Evolutionary conservation across 2,113 vertebrate species (phyloP).

Genomic region (Gymnogyps californianus): DNA sequence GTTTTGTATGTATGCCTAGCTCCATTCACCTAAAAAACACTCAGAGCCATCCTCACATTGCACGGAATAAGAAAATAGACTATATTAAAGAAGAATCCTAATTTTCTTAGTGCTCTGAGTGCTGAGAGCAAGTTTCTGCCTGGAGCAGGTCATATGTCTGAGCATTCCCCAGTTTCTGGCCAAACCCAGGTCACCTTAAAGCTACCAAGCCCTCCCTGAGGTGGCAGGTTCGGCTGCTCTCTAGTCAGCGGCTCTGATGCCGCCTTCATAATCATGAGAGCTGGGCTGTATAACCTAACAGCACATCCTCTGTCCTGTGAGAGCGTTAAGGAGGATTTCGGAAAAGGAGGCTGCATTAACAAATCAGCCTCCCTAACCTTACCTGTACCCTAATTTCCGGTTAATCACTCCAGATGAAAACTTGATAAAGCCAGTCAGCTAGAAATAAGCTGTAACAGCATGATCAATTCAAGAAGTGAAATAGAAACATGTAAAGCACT

Average conservation of each 20-base stretch:
- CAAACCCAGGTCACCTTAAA: neutral
- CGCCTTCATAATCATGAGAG: fast-evolving
- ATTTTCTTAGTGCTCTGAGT: neutral
- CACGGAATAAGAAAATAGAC: neutral
- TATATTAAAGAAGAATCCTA: neutral
- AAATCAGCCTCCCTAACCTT: neutral
- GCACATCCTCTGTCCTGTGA: neutral
- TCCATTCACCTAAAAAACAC: neutral
- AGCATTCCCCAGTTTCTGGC: neutral
- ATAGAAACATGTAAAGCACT: neutral
- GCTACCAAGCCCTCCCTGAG: neutral
- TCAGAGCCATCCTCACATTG: neutral
- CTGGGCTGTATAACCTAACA: neutral
- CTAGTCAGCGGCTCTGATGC: neutral
- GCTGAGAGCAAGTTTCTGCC: neutral
- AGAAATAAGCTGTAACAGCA: neutral
- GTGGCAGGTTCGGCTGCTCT: neutral
- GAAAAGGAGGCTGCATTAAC: neutral
- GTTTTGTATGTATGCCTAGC: neutral
- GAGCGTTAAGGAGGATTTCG: neutral
- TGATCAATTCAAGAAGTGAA: neutral
- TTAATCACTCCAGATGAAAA: neutral
- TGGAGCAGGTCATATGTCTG: neutral
- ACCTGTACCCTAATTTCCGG: neutral
- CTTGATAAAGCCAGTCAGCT: neutral